Conservation (phyloP, 2,797 vertebrate species). For the Tangara arthus region DNA sequence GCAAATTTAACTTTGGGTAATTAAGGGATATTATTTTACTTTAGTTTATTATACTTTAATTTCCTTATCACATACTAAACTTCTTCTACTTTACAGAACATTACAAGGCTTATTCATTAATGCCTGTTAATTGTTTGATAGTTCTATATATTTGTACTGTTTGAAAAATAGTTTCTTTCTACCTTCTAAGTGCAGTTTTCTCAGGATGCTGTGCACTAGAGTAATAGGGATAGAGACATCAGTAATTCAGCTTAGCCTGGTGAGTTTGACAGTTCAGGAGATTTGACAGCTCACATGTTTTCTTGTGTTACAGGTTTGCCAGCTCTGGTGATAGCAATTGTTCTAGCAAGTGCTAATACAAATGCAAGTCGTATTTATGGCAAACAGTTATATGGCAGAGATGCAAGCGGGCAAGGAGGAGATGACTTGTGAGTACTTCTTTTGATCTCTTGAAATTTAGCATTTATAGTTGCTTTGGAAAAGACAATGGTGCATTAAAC, state of each 20-base stretch:
- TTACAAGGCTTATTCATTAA: not conserved
- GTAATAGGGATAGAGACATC: not conserved
- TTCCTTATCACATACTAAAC: not conserved
- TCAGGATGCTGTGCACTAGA: not conserved
- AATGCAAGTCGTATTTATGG: conserved; percentile 78
- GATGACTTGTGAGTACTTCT: conserved; percentile 87
- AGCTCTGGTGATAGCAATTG: conserved; percentile 81
- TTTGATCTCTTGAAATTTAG: not conserved
- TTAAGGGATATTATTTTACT: not conserved
- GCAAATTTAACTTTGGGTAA: not conserved
- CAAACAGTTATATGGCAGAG: conserved; percentile 74
- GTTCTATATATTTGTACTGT: not conserved
- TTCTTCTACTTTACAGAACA: not conserved
- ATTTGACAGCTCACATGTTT: not conserved
- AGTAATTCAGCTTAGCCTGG: not conserved
- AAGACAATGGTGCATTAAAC: not conserved
- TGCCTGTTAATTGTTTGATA: not conserved
- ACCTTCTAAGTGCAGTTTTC: not conserved
- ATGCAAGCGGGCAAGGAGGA: conserved; percentile 65
- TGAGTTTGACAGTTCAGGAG: not conserved
- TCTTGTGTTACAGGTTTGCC: conserved; percentile 84
- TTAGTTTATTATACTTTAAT: not conserved
- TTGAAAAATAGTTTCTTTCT: not conserved
- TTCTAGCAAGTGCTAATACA: conserved; percentile 81
- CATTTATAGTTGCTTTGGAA: not conserved